A percentile compares a stretch with the other conserved stretches of the same genome.
These are phyloP conservation scores for Pangasianodon gigas DNA, from an alignment of 2,113 vertebrate species.

Conservation along the genomic window DNA sequence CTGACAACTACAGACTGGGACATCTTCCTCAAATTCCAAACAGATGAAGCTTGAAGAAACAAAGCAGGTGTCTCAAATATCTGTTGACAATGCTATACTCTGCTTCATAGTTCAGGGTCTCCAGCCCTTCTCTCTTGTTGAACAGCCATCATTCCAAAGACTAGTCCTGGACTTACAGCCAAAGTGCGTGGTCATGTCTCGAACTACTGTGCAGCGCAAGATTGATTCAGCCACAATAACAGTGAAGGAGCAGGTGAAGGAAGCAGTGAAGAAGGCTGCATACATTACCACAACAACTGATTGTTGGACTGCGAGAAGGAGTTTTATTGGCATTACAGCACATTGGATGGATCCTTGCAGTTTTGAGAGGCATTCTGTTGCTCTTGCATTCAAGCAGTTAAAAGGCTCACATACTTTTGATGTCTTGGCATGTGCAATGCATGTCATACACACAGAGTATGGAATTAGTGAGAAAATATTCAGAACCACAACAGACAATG, in stretches of 20 bases:
- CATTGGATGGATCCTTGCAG: constrained; percentile 11
- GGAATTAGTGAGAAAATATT: no score
- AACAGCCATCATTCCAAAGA: constrained; percentile 18
- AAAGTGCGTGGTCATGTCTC: neutral
- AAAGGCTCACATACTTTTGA: neutral
- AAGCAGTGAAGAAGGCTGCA: neutral
- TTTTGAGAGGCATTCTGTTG: neutral
- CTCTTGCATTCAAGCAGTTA: neutral
- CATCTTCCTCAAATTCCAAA: neutral
- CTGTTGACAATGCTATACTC: no score
- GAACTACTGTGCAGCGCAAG: neutral
- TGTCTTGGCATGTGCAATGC: neutral
- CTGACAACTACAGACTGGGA: no score
- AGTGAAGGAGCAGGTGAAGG: neutral
- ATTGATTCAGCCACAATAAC: neutral
- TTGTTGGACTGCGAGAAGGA: neutral
- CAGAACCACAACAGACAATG: neutral
- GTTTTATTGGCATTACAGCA: neutral
- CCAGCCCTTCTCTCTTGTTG: neutral
- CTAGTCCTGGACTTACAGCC: neutral
- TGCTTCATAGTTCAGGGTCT: no score
- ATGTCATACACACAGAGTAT: neutral
- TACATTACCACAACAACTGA: neutral
- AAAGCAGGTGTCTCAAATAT: no score
- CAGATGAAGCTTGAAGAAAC: neutral